Base-by-base conservation (phyloP, 1,140 invertebrate species). In the Drosophila asahinai region DNA sequence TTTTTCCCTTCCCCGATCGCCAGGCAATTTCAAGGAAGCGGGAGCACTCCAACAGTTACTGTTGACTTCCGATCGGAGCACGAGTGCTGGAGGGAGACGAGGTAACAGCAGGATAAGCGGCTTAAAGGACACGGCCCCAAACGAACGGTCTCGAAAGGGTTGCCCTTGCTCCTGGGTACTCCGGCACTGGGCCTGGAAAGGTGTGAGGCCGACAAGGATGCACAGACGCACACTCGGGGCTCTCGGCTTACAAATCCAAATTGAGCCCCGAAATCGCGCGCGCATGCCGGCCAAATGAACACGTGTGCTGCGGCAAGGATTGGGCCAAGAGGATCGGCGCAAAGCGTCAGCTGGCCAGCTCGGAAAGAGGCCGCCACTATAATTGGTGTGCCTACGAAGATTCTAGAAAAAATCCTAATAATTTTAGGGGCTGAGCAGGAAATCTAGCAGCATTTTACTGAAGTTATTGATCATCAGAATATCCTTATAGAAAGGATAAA, bases 171-270 rank as follows among this genome's bases (percentile, higher is more conserved):
- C 52, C 27, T 60, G 45, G 27, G 47, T 27, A 19, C 57, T 27
- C n/a, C 33, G 33, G 38, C 38, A 54, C 22, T 42, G 55, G 42
- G 55, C 45, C 57, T 57, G 61, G 47, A 70, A 55, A 87, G 86
- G 86, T 90, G 86, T 86, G 81, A 86, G 83, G 42, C 79, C 86
- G 64, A 82, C 86, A 84, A 81, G 84, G 77, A 89, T 84, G 83
- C 84, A 76, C 77, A 80, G 72, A 66, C 52, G 30, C 52, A 15
- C 30, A 54, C 33, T 66, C 68, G 65, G 58, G 63, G 43, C 86
- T 90, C 86, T 90, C 86, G 54, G 43, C 65, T 90, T 90, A 82
- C 86, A 86, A 90, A 86, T 90, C 81, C 86, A 64, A 82, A 90
- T 90, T 90, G 81, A 90, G 68, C 55, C 55, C 80, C 58, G 62